phyloP scores from a whole-genome alignment of 2,888 invertebrate genomes.

The Drosophila hamatofila region DNA sequence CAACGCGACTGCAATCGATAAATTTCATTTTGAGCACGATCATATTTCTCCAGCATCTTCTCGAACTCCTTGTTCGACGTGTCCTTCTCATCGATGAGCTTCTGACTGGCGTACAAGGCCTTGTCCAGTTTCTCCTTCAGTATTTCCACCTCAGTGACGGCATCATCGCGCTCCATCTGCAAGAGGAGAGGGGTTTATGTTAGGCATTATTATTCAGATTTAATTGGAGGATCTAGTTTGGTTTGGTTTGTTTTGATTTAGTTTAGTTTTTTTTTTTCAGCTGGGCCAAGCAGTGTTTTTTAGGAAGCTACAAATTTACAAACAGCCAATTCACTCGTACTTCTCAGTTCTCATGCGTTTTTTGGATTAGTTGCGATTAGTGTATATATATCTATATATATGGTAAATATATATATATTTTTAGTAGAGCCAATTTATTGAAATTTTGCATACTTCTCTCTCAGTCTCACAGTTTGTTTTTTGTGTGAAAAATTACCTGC shows the following conservation, averaged over 20 bases:
- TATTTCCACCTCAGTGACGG: constrained; percentile 93
- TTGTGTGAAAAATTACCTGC: constrained; percentile 86
- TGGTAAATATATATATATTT: constrained; percentile 28
- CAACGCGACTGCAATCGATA: constrained; percentile 95
- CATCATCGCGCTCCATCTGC: constrained; percentile 94
- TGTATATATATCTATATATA: constrained; percentile 14
- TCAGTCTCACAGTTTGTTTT: not conserved
- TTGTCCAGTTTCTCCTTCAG: constrained; percentile 96
- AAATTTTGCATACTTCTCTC: constrained; percentile 25
- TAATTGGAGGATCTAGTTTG: not conserved
- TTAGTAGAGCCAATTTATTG: constrained; percentile 58
- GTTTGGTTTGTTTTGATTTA: not conserved
- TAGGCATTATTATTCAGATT: not conserved
- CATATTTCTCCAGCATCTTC: constrained; percentile 96
- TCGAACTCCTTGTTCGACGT: constrained; percentile 95
- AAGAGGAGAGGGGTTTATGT: constrained; percentile 29
- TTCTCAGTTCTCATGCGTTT: constrained; percentile 71
- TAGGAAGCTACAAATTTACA: constrained; percentile 82
- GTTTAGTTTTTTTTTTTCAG: constrained; percentile 1
- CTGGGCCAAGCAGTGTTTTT: constrained; percentile 44
- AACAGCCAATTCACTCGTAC: constrained; percentile 81
- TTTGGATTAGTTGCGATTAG: constrained; percentile 39
- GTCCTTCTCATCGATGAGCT: constrained; percentile 94
- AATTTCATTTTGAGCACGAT: constrained; percentile 95
- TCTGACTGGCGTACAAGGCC: constrained; percentile 92